These are phyloP conservation scores for Peribatodes rhomboidaria DNA, from an alignment of 2,888 invertebrate genomes.

Conservation along the genomic window DNA sequence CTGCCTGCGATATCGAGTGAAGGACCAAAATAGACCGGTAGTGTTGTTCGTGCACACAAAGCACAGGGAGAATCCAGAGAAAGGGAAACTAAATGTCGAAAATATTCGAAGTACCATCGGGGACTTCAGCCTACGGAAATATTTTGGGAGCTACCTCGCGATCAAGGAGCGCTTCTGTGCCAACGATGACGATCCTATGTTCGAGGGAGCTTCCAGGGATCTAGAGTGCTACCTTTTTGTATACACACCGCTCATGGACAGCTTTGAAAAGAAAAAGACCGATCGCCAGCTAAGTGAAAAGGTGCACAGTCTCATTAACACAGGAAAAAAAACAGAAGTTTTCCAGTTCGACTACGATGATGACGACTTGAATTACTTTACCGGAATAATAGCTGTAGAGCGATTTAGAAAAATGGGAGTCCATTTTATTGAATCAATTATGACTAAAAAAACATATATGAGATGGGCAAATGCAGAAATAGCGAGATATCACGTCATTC, in stretches of 20 bases:
- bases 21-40: slow-evolving; percentile 40
- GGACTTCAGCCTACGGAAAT: slow-evolving; percentile 53
- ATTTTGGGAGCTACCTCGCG: slow-evolving; percentile 57
- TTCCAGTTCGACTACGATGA: slow-evolving; percentile 53
- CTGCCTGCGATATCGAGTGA: slow-evolving; percentile 53
- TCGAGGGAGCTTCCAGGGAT: slow-evolving; percentile 51
- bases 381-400: slow-evolving; percentile 48
- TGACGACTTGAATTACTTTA: slow-evolving; percentile 47
- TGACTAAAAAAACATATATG: slow-evolving; percentile 47
- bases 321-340: slow-evolving; percentile 38
- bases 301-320: slow-evolving; percentile 50
- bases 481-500: slow-evolving; percentile 56
- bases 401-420: slow-evolving; percentile 49
- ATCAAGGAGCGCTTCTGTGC: slow-evolving; percentile 52
- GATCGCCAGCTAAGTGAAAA: slow-evolving; percentile 39
- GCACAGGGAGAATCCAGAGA: slow-evolving; percentile 54
- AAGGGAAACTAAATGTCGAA: slow-evolving; percentile 51
- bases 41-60: slow-evolving; percentile 58
- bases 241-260: slow-evolving; percentile 55
- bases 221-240: slow-evolving; percentile 54
- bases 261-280: slow-evolving; percentile 45
- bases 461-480: slow-evolving; percentile 54
- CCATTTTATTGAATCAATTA: slow-evolving; percentile 50
- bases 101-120: slow-evolving; percentile 48
- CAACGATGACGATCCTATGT: slow-evolving; percentile 49